Evolutionary conservation across 2,113 vertebrate species (phyloP), one percentile per base, ranked within the genome.

Genomic region (Nesospiza acunhae): DNA sequence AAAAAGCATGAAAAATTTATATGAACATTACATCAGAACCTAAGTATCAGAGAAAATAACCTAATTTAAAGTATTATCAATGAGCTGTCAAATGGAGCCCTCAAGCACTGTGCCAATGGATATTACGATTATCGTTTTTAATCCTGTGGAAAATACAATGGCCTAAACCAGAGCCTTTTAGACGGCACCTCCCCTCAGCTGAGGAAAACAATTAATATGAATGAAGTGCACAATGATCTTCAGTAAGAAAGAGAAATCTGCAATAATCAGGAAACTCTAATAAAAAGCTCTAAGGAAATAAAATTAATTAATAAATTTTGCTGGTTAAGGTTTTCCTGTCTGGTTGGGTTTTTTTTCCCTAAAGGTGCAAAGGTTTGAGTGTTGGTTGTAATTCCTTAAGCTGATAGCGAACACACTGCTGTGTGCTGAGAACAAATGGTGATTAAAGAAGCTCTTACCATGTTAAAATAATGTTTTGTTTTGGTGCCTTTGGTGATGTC

Each of bases 381-480:
- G 35, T 6, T 74, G 41, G 14, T 50, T 13, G 26, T 23, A 64
- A 15, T 20, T 70, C 17, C 30, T 58, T 33, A 47, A 55, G 60
- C 15, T 62, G 39, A 11, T 2, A 59, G 15, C 30, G 22, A 73
- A 66, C 15, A 58, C 27, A 20, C 13, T 52, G 27, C 12, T n/a
- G 10, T 3, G 31, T 52, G 27, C 12, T n/a, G 10, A 2, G 31
- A 30, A n/a, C 15, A 67, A 75, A 11, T 0, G 0, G 13, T 31
- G 33, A 41, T 80, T 49, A 4, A 41, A 24, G 30, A 4, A 39
- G 6, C 31, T 56, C 98, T 98, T 91, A 99, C 99, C 99, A 99
- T 99, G 92, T 99, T 99, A 83, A 99, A 99, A 96, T 99, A 99
- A 96, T 99, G 99, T 95, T 99, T 98, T 50, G 98, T 98, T 96